These are phyloP conservation scores for Rhodinocichla rosea DNA, from an alignment of 2,113 vertebrate species.

Conservation along the genomic window DNA sequence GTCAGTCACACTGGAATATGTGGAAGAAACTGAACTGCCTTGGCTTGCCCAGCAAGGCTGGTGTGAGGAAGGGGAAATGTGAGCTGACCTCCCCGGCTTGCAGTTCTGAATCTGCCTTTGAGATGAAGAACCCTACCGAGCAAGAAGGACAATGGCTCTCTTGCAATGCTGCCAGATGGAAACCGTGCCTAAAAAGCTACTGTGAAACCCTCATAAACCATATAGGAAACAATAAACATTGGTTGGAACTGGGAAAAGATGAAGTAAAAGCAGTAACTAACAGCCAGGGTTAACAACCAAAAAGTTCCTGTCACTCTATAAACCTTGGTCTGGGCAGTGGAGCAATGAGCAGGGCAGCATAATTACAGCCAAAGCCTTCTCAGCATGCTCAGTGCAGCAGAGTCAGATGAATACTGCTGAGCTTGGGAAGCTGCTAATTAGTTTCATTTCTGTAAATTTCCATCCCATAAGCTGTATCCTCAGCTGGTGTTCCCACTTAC, in stretches of 20 bases:
- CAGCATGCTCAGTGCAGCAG: neutral
- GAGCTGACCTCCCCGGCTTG: neutral
- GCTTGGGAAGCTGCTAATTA: neutral
- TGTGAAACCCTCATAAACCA: neutral
- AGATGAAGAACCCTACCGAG: neutral
- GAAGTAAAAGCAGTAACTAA: neutral
- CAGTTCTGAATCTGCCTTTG: neutral
- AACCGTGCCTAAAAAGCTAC: neutral
- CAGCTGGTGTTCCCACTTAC: neutral
- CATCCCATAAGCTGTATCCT: neutral
- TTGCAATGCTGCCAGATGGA: neutral
- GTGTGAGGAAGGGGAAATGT: neutral
- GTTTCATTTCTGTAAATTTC: conserved; percentile 6
- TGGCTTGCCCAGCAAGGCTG: neutral
- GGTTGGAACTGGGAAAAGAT: neutral
- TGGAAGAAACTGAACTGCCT: neutral
- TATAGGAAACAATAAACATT: neutral
- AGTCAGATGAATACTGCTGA: neutral
- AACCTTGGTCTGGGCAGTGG: neutral
- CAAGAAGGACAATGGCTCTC: neutral
- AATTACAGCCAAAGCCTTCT: neutral
- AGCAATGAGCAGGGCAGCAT: neutral
- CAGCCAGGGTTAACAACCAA: neutral
- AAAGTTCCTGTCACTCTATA: neutral
- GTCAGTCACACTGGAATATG: neutral